Evolutionary conservation across 2,113 vertebrate species (phyloP), one percentile per base, ranked within the genome.

Genomic region (Lagopus muta): DNA sequence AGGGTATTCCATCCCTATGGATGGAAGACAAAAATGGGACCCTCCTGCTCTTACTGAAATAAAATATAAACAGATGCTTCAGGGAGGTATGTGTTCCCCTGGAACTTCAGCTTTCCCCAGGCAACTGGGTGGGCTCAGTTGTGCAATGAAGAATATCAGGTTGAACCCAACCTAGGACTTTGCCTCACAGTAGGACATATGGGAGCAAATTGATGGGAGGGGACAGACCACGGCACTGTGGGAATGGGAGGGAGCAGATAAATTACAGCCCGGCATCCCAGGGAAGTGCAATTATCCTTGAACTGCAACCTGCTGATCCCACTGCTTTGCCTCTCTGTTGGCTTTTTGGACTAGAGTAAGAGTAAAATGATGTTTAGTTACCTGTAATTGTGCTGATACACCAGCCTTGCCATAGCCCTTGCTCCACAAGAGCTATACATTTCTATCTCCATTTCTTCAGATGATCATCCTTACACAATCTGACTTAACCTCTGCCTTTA

Each of bases 231-330:
- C 13, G 38, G 55, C 78, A 81, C 78, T 61, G 90, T 86, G 89
- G 74, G 64, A 96, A 82, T 83, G 81, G 94, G 95, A 95, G 82
- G 82, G 94, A 92, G 61, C 82, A 84, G 91, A 88, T 69, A 88
- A 91, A 94, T 86, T 57, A 36, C 27, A 91, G 32, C 22, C 4
- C 69, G 34, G 79, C 76, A 86, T 75, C 76, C 43, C 22, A 47
- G 55, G 45, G 60, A 90, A 94, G 19, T 74, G 57, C 45, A 80
- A 82, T 94, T 90, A 83, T 38, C 20, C 4, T 90, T 94, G 73
- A 92, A 65, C 69, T 82, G 73, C 52, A 77, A 52, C 72, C 72
- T 85, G 89, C 92, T 88, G 85, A 74, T 92, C 61, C 38, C 21
- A 55, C 69, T 61, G 61, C 30, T 90, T 82, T 89, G 69, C 58